Evolutionary conservation across 2,888 invertebrate genomes (phyloP).

Genomic region (Tipula helvola): DNA sequence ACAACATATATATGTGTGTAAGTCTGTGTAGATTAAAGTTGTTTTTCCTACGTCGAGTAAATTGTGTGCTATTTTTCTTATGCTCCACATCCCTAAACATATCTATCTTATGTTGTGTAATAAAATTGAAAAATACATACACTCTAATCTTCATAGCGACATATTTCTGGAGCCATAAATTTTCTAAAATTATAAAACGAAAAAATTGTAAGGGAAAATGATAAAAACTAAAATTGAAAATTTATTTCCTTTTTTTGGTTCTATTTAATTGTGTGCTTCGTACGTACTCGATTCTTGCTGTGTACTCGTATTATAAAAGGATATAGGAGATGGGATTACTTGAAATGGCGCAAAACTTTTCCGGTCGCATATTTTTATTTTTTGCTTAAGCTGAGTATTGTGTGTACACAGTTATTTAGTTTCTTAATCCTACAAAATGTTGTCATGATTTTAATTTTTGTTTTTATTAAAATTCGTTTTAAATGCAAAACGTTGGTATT

Average conservation of each 20-base stretch:
- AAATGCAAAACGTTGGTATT: not conserved
- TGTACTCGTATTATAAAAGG: not conserved
- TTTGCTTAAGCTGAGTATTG: not conserved
- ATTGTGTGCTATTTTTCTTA: not conserved
- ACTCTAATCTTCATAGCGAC: not conserved
- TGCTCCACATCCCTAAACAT: not conserved
- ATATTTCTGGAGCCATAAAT: conserved; percentile 4
- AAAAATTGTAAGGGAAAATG: not conserved
- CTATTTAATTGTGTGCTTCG: not conserved
- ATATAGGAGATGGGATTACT: not conserved
- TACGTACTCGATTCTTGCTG: not conserved
- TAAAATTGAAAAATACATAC: not conserved
- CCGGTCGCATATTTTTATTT: not conserved
- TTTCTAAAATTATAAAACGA: not conserved
- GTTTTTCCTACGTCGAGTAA: not conserved
- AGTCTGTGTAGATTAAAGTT: not conserved
- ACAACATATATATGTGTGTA: too few relatives aligned
- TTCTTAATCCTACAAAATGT: not conserved
- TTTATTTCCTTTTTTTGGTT: not conserved
- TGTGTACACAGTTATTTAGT: not conserved
- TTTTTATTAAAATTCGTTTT: not conserved
- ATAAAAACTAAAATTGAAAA: not conserved
- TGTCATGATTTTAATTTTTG: not conserved
- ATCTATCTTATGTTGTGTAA: not conserved
- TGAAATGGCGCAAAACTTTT: not conserved